A percentile compares a stretch with the other conserved stretches of the same genome.
Evolutionary conservation across 2,113 vertebrate genomes (phyloP).

Genomic region (Mesembrinibis cayennensis): DNA sequence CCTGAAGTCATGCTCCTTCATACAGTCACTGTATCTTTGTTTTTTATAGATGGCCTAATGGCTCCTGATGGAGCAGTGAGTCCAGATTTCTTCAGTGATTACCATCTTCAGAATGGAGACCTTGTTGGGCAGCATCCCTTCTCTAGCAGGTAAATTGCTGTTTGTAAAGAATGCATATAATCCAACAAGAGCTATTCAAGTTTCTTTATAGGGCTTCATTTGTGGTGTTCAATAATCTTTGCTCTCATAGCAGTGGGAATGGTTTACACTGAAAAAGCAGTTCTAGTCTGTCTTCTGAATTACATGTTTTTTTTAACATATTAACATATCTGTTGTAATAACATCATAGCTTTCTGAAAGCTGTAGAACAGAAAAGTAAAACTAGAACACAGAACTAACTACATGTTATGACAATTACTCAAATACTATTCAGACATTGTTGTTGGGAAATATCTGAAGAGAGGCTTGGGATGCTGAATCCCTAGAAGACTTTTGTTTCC

Average conservation of each 20-base stretch:
- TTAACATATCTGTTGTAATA: not conserved
- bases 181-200: not conserved
- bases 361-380: not conserved
- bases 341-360: not conserved
- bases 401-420: not conserved
- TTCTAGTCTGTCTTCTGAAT: not conserved
- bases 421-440: not conserved
- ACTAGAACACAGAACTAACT: not conserved
- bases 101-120: slow-evolving; percentile 90
- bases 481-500: not conserved
- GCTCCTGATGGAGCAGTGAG: slow-evolving; percentile 85
- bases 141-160: slow-evolving; percentile 77
- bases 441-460: not conserved
- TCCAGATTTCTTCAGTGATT: slow-evolving; percentile 88
- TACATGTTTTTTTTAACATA: not conserved
- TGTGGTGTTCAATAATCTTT: not conserved
- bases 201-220: not conserved
- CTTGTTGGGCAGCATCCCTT: slow-evolving; percentile 77
- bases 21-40: not conserved
- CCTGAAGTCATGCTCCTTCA: not conserved
- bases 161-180: not conserved
- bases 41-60: slow-evolving; percentile 86
- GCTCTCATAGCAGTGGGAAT: not conserved
- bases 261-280: not conserved
- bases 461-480: not conserved